phyloP scores from a whole-genome alignment of 2,888 invertebrate species.

The Mellilla xanthometata region DNA sequence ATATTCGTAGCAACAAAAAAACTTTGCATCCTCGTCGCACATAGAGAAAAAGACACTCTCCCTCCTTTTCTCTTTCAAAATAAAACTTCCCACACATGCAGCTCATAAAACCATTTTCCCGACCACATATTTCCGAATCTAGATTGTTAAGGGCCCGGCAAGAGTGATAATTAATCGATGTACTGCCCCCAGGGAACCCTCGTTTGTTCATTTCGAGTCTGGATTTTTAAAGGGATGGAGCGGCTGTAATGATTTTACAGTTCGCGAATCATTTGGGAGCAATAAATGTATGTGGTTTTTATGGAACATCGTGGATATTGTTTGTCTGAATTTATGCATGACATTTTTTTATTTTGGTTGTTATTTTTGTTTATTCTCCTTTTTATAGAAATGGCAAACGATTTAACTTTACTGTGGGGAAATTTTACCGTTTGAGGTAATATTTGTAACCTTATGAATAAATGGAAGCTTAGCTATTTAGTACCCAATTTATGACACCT shows the following conservation, averaged over 20 bases:
- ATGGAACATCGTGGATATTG: constrained; percentile 11
- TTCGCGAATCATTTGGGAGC: constrained; percentile 36
- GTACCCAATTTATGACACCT: too few relatives aligned
- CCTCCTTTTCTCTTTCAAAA: too few relatives aligned
- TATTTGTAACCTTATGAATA: too few relatives aligned
- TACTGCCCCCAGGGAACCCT: constrained; percentile 36
- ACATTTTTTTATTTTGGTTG: constrained; percentile 6
- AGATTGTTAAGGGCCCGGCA: constrained; percentile 30
- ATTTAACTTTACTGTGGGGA: neutral
- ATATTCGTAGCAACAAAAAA: too few relatives aligned
- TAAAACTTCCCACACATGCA: too few relatives aligned
- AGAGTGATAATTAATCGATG: constrained; percentile 51
- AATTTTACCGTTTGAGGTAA: too few relatives aligned
- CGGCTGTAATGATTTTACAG: constrained; percentile 36
- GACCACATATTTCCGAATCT: constrained; percentile 24
- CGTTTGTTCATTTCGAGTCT: constrained; percentile 42
- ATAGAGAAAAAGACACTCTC: too few relatives aligned
- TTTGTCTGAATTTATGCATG: constrained; percentile 19
- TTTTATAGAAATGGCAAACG: neutral
- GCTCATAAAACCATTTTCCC: constrained; percentile 13
- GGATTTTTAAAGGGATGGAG: constrained; percentile 32
- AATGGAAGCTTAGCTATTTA: too few relatives aligned
- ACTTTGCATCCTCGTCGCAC: too few relatives aligned
- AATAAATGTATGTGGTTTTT: constrained; percentile 29
- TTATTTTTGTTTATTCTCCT: neutral